Evolutionary conservation across 2,797 vertebrate genomes (phyloP).

Genomic region (Streptopelia turtur): DNA sequence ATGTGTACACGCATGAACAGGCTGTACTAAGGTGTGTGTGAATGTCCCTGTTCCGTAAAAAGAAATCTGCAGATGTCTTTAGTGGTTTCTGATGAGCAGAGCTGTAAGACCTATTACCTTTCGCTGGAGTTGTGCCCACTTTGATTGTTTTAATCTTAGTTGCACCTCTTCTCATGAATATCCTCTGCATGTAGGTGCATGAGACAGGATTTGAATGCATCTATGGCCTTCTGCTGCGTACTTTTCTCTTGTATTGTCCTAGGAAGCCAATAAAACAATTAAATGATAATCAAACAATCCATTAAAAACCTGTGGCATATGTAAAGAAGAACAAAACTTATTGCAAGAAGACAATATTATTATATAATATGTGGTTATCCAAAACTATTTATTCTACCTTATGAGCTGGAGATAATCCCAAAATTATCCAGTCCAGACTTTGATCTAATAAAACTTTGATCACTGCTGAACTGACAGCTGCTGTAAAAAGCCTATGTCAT

Average conservation of each 20-base stretch:
- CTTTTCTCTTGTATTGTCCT: background rate
- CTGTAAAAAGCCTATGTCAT: conserved; percentile 32
- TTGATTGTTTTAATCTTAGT: background rate
- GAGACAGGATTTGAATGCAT: background rate
- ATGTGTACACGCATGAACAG: background rate
- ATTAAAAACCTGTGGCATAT: background rate
- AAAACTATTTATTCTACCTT: conserved; percentile 33
- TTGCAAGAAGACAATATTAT: background rate
- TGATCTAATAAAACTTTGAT: conserved; percentile 70
- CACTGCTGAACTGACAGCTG: conserved; percentile 51
- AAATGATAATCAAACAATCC: background rate
- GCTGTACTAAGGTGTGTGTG: background rate
- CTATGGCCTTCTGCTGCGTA: background rate
- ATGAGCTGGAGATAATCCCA: conserved; percentile 36
- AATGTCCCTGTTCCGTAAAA: background rate
- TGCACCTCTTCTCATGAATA: background rate
- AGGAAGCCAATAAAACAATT: background rate
- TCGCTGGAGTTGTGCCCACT: background rate
- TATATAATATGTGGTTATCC: conserved; percentile 44
- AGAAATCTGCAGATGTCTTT: background rate
- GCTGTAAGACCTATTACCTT: background rate
- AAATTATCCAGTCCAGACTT: conserved; percentile 48
- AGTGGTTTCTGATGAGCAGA: background rate
- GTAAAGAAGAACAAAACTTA: conserved; percentile 12
- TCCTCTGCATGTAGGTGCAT: background rate